phyloP scores from a whole-genome alignment of 2,797 vertebrate genomes.

The Crenichthys baileyi region DNA sequence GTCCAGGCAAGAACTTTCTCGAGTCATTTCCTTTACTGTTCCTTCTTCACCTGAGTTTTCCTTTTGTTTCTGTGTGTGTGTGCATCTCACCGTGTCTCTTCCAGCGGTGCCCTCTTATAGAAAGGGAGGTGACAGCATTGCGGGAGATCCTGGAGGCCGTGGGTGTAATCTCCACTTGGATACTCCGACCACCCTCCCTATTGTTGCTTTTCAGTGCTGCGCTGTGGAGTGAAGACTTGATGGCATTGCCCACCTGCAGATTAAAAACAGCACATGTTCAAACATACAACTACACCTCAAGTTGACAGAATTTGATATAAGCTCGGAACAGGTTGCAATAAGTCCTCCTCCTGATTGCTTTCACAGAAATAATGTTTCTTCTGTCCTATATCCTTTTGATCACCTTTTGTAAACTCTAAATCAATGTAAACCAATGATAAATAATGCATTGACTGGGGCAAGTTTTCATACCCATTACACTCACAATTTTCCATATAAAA shows the following conservation, averaged over 20 bases:
- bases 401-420: not conserved
- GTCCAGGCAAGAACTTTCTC: not conserved
- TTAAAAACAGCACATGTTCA: conserved; percentile 7
- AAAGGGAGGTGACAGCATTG: conserved; percentile 97
- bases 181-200: conserved; percentile 91
- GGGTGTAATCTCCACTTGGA: conserved; percentile 98
- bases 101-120: conserved; percentile 97
- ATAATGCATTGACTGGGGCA: not conserved
- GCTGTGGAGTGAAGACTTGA: conserved; percentile 92
- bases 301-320: not conserved
- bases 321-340: not conserved
- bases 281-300: not conserved
- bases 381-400: not conserved
- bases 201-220: conserved; percentile 91
- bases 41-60: not conserved
- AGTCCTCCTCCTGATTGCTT: not conserved
- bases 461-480: not conserved
- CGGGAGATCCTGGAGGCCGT: conserved; percentile 96
- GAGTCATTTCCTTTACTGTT: not conserved
- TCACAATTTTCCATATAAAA: not conserved
- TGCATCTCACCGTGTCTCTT: conserved; percentile 93
- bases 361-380: not conserved
- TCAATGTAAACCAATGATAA: not conserved
- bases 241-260: conserved; percentile 94
- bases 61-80: not conserved